These are phyloP conservation scores for Diorhabda carinulata DNA, from an alignment of 1,140 invertebrate species.

Conservation along the genomic window DNA sequence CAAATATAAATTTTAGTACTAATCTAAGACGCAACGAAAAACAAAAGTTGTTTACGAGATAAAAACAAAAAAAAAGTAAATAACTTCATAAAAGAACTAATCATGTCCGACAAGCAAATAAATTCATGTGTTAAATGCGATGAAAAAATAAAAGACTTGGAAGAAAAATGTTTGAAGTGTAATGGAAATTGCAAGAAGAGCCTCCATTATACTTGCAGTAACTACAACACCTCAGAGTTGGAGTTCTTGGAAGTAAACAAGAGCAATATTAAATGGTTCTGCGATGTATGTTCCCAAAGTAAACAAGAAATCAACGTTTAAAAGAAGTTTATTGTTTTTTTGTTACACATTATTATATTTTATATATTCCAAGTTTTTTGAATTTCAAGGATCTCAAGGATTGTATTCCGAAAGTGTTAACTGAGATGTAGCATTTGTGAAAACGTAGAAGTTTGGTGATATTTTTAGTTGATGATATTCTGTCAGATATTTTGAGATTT, in stretches of 20 bases:
- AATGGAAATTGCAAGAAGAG: slow-evolving; percentile 28
- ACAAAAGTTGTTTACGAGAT: too few species aligned
- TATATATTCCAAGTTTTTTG: too few species aligned
- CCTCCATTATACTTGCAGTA: slow-evolving; percentile 29
- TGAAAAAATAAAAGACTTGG: slow-evolving; percentile 19
- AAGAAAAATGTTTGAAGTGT: slow-evolving; percentile 26
- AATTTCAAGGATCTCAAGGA: too few species aligned
- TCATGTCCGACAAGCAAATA: slow-evolving; percentile 25
- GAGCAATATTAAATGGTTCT: slow-evolving; percentile 31
- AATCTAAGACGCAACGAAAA: too few species aligned
- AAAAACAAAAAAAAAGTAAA: background rate
- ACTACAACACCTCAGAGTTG: slow-evolving; percentile 27
- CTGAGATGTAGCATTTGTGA: too few species aligned
- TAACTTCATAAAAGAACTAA: background rate
- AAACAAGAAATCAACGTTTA: background rate
- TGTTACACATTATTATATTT: too few species aligned
- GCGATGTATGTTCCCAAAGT: slow-evolving; percentile 17
- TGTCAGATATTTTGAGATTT: too few species aligned
- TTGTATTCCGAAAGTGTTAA: too few species aligned
- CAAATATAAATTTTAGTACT: too few species aligned
- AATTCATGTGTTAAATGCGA: slow-evolving; percentile 36
- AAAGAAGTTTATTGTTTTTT: background rate
- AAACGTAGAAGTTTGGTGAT: too few species aligned
- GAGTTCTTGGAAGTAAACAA: slow-evolving; percentile 29
- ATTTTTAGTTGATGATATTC: too few species aligned